Evolutionary conservation across 2,888 invertebrate genomes (phyloP), one percentile per base, ranked within the genome.

Genomic region (Leptodirus hochenwartii): DNA sequence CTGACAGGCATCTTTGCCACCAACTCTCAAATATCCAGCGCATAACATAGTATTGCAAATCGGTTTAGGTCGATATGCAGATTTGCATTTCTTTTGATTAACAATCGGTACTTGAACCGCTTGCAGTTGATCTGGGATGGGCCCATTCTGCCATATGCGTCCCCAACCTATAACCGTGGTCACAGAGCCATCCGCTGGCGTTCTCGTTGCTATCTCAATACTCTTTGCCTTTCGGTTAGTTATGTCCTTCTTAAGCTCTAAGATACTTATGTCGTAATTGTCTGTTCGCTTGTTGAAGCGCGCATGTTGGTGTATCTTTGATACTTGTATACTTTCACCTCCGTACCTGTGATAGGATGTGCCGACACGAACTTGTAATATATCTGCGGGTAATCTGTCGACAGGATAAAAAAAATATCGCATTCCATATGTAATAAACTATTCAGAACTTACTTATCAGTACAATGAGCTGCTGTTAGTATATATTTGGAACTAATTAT

Each of bases 141-240:
- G n/a, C 11, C 24, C 27, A 9, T 17, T 15, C 10, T 31, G 25
- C 2, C 10, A 13, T 8, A 31, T n/a, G 1, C 14, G 27, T 4
- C 34, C 34, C 36, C 36, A 36, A 11, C 36, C 36, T 2, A 31
- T 36, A 2, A 36, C 29, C 1, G 30, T 22, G 8, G 29, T 26
- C 9, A 12, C n/a, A 4, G 26, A 17, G 11, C 29, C 34, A 12
- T 22, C 28, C 3, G 20, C 20, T 9, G 26, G 9, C 11, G 17
- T 6, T 9, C 20, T 20, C 20, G 6, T 17, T 10, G 4, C 12
- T 2, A 11, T 14, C 2, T 33, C 33, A 3, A 36, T 13, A 1
- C 20, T 12, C 14, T 31, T 15, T 4, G 31, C 22, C 9, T 28
- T 27, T 5, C 31, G 17, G 27, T 17, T 17, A 11, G 12, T 13